Conservation (phyloP, 2,113 vertebrate species). For the Pundamilia nyererei region DNA sequence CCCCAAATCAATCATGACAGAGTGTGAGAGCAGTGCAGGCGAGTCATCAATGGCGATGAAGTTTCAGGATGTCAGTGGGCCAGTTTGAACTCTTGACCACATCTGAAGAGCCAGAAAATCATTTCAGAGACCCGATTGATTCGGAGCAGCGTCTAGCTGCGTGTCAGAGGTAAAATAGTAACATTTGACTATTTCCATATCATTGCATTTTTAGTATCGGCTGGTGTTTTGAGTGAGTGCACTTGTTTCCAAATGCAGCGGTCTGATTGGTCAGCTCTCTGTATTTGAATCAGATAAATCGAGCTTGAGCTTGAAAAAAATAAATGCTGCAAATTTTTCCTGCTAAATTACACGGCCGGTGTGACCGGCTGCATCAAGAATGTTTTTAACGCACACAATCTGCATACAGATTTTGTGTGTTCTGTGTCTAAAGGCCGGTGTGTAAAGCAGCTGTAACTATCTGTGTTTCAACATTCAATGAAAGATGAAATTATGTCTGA, state of each 20-base stretch:
- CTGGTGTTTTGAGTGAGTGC: background rate
- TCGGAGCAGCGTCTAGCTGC: rapidly evolving
- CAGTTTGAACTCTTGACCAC: background rate
- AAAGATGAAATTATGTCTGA: background rate
- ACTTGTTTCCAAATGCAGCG: background rate
- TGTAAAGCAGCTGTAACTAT: background rate
- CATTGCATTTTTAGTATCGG: background rate
- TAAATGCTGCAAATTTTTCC: background rate
- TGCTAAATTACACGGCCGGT: background rate
- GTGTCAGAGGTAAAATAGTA: background rate
- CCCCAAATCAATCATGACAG: background rate
- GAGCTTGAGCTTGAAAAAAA: background rate
- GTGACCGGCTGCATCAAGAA: background rate
- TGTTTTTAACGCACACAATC: background rate
- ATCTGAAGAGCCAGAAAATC: background rate
- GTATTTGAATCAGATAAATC: background rate
- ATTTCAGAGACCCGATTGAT: background rate
- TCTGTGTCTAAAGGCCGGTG: background rate
- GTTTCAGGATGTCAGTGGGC: background rate
- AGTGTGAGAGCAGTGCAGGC: background rate
- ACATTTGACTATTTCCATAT: background rate
- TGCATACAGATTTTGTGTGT: rapidly evolving
- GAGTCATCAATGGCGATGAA: background rate
- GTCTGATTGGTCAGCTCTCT: background rate
- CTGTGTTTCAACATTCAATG: background rate